phyloP scores from a whole-genome alignment of 2,113 vertebrate species.

The Brachyistius frenatus region DNA sequence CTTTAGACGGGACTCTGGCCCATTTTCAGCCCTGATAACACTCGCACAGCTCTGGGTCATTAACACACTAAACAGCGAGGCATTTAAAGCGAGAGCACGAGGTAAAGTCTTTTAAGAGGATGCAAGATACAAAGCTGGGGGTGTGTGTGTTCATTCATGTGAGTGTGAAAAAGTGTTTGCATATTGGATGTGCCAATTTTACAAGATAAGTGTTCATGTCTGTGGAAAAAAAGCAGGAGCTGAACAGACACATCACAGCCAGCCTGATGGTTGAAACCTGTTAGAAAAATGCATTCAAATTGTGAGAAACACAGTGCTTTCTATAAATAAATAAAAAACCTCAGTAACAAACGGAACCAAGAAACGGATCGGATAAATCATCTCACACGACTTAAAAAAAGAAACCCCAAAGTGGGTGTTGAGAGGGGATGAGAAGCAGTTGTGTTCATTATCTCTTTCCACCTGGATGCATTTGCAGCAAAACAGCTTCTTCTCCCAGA shows the following conservation, averaged over 20 bases:
- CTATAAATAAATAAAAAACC: constrained; percentile 46
- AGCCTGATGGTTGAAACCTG: constrained; percentile 18
- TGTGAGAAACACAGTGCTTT: constrained; percentile 24
- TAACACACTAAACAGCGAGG: constrained; percentile 46
- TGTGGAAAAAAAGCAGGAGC: not conserved
- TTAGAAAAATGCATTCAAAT: constrained; percentile 12
- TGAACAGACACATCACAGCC: not conserved
- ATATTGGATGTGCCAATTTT: not conserved
- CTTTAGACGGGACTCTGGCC: constrained; percentile 79
- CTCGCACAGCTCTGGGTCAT: constrained; percentile 50
- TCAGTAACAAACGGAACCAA: constrained; percentile 41
- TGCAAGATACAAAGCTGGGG: not conserved
- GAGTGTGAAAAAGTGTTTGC: not conserved
- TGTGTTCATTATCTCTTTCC: constrained; percentile 64
- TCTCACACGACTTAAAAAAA: constrained; percentile 19
- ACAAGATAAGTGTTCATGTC: not conserved
- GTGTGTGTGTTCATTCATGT: not conserved
- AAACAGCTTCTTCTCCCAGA: constrained; percentile 38
- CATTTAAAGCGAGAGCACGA: constrained; percentile 5
- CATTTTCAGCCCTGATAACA: constrained; percentile 73
- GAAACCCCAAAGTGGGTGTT: constrained; percentile 1
- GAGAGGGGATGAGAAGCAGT: constrained; percentile 41
- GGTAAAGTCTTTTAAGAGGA: not conserved
- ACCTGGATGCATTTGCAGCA: constrained; percentile 46
- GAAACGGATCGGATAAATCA: constrained; percentile 65